phyloP scores from a whole-genome alignment of 2,797 vertebrate species.

The Apodemus agrarius region DNA sequence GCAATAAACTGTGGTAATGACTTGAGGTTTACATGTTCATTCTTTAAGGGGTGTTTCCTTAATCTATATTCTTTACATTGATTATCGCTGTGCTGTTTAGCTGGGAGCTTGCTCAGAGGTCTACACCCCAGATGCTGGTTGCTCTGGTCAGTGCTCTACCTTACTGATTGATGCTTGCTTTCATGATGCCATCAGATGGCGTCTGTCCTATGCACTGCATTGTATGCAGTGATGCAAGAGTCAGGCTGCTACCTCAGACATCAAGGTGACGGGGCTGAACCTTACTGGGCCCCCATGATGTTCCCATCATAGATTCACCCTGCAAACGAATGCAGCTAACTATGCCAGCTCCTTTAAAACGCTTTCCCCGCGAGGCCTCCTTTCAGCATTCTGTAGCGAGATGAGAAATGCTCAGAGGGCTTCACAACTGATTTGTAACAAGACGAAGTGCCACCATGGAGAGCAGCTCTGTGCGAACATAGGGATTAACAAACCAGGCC shows the following conservation, averaged over 20 bases:
- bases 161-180: neutral
- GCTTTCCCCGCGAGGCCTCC: too few relatives aligned
- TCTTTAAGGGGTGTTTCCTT: neutral
- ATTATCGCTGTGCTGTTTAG: neutral
- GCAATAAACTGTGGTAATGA: neutral
- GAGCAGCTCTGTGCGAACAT: neutral
- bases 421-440: neutral
- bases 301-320: fast-evolving
- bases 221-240: neutral
- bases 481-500: neutral
- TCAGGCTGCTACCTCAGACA: neutral
- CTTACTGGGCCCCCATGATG: neutral
- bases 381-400: neutral
- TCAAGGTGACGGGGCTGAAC: neutral
- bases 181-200: neutral
- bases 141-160: fast-evolving
- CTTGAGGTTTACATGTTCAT: neutral
- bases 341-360: too few relatives aligned
- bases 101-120: too few relatives aligned
- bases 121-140: neutral
- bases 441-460: neutral
- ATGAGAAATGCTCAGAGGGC: neutral
- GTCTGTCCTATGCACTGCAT: neutral
- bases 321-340: neutral
- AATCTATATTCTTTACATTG: neutral